Evolutionary conservation across 2,113 vertebrate species (phyloP).

Genomic region (Sander lucioperca): DNA sequence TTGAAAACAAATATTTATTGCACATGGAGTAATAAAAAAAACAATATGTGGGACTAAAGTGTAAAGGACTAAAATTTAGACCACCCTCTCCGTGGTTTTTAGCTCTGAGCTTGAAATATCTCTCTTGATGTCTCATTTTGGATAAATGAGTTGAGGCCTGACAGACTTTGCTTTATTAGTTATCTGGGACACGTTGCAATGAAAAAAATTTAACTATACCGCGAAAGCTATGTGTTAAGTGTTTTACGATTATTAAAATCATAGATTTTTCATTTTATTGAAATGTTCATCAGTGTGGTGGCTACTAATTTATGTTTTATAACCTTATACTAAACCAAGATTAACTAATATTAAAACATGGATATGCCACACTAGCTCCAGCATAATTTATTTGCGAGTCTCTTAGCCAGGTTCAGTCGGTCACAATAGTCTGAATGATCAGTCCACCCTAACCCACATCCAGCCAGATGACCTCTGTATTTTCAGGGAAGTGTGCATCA

Average conservation of each 20-base stretch:
- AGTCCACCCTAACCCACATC: neutral
- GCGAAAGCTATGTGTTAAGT: no score
- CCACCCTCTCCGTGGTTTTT: neutral
- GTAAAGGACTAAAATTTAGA: neutral
- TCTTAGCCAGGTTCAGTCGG: no score
- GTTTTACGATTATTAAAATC: neutral
- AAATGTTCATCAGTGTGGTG: neutral
- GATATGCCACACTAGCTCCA: no score
- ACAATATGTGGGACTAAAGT: neutral
- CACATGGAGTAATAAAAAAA: neutral
- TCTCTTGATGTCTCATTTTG: neutral
- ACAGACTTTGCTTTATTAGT: neutral
- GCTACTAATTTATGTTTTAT: no score
- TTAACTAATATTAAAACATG: no score
- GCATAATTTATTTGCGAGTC: no score
- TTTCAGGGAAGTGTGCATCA: no score
- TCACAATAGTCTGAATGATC: neutral
- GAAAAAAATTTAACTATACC: neutral
- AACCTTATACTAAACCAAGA: no score
- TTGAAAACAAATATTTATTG: neutral
- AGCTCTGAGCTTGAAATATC: neutral
- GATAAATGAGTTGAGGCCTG: neutral
- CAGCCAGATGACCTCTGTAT: neutral
- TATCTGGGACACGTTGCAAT: neutral
- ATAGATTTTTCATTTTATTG: neutral